Percentiles rank a stretch among this genome's conserved stretches.
These are phyloP conservation scores for Crotalus helleri DNA, from an alignment of 2,113 vertebrate species.

Conservation along the genomic window DNA sequence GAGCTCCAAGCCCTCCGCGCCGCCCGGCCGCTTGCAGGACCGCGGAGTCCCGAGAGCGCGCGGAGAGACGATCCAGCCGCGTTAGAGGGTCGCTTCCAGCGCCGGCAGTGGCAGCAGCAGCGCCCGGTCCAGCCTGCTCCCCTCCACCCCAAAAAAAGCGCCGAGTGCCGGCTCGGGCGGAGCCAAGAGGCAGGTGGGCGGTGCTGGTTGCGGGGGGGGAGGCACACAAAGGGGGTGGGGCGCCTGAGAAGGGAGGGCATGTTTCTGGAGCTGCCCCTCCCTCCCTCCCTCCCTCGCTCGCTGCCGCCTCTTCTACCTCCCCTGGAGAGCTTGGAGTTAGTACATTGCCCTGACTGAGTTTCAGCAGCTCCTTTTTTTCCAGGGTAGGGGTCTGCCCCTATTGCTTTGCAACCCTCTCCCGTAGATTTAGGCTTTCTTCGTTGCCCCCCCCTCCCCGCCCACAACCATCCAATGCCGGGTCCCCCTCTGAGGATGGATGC, in stretches of 20 bases:
- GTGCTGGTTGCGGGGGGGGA: neutral
- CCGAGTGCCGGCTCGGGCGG: neutral
- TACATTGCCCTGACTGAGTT: neutral
- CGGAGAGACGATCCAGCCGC: neutral
- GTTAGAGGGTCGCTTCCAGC: neutral
- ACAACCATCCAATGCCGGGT: neutral
- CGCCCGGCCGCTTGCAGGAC: neutral
- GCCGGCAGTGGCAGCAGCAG: neutral
- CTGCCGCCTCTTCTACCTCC: neutral
- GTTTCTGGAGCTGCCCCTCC: neutral
- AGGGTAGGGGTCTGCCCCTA: neutral
- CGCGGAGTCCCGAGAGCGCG: neutral
- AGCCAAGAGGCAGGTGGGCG: neutral
- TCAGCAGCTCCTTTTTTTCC: neutral
- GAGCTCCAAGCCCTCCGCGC: conserved; percentile 1
- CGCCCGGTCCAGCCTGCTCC: neutral
- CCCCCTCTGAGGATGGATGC: neutral
- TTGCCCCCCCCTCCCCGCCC: neutral
- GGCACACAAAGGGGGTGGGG: neutral
- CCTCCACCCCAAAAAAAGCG: neutral
- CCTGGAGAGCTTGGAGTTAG: neutral
- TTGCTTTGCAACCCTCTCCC: neutral
- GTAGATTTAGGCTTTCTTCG: neutral
- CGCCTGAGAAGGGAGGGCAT: neutral
- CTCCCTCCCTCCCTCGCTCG: too few relatives aligned